Evolutionary conservation across 2,888 invertebrate species (phyloP).

Genomic region (Leucoma salicis): DNA sequence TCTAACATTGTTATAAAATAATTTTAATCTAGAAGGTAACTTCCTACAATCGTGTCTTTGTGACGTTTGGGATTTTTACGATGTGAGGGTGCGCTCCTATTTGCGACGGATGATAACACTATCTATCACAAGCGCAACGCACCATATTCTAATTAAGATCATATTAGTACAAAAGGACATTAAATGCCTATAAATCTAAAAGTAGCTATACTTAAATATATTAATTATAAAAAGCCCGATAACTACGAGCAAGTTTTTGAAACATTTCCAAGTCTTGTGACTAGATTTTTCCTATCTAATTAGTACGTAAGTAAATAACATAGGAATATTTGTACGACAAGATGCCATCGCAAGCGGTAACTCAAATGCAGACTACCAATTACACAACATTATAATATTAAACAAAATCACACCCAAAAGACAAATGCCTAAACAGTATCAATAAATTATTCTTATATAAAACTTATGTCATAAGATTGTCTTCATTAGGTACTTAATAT

Average conservation of each 20-base stretch:
- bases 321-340: slow-evolving; percentile 83
- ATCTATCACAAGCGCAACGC: slow-evolving; percentile 3
- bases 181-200: slow-evolving; percentile 58
- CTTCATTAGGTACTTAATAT: slow-evolving; percentile 49
- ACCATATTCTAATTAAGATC: slow-evolving; percentile 22
- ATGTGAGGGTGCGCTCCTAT: slow-evolving; percentile 9
- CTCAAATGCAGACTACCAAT: slow-evolving; percentile 80
- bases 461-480: slow-evolving; percentile 61
- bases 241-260: slow-evolving; percentile 69
- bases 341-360: slow-evolving; percentile 82
- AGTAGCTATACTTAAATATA: slow-evolving; percentile 56
- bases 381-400: slow-evolving; percentile 69
- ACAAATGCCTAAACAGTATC: slow-evolving; percentile 56
- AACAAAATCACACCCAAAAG: slow-evolving; percentile 77
- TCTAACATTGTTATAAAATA: slow-evolving; percentile 68
- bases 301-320: slow-evolving; percentile 79
- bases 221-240: slow-evolving; percentile 70
- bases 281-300: slow-evolving; percentile 80
- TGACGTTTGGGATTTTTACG: slow-evolving; percentile 20
- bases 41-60: slow-evolving; percentile 56
- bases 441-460: slow-evolving; percentile 76
- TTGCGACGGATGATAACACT: background rate
- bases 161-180: slow-evolving; percentile 57
- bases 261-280: slow-evolving; percentile 80
- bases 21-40: slow-evolving; percentile 80